These are phyloP conservation scores for Mus caroli DNA, from an alignment of 2,797 vertebrate species.

Conservation along the genomic window DNA sequence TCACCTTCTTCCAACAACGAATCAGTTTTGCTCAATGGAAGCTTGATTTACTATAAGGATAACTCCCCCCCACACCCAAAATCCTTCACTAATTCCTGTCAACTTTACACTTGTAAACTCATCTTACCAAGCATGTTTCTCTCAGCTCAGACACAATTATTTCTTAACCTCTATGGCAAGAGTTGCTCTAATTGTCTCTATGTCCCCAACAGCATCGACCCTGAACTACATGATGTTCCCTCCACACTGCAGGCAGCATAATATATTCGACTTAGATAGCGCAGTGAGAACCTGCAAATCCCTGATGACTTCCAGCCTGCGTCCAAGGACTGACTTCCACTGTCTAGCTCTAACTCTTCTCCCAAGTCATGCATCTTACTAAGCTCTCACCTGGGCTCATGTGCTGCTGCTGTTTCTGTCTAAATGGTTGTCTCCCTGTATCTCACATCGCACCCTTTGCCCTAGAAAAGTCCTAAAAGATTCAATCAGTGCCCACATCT, in stretches of 20 bases:
- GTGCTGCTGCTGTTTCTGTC: not conserved
- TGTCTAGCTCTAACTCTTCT: not conserved
- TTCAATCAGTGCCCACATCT: not conserved
- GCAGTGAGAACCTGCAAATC: not conserved
- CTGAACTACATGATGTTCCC: too few relatives aligned
- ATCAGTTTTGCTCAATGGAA: not conserved
- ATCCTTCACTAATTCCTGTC: not conserved
- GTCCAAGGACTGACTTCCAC: not conserved
- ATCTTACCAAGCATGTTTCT: not conserved
- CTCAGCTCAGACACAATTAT: not conserved
- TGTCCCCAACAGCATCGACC: not conserved
- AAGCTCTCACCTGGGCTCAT: not conserved
- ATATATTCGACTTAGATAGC: not conserved
- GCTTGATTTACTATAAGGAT: not conserved
- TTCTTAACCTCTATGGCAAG: not conserved
- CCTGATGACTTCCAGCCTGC: not conserved
- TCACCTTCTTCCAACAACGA: not conserved
- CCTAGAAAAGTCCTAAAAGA: not conserved
- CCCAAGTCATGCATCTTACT: not conserved
- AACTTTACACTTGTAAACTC: slow-evolving; percentile 12
- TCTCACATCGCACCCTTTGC: too few relatives aligned
- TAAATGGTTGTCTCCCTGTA: not conserved
- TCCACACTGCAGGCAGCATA: not conserved
- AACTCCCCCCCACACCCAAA: not conserved
- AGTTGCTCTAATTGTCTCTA: not conserved